Percentiles rank a stretch among this genome's conserved stretches.
Evolutionary conservation across 2,888 invertebrate species (phyloP).

Genomic region (Microctonus hyperodae): DNA sequence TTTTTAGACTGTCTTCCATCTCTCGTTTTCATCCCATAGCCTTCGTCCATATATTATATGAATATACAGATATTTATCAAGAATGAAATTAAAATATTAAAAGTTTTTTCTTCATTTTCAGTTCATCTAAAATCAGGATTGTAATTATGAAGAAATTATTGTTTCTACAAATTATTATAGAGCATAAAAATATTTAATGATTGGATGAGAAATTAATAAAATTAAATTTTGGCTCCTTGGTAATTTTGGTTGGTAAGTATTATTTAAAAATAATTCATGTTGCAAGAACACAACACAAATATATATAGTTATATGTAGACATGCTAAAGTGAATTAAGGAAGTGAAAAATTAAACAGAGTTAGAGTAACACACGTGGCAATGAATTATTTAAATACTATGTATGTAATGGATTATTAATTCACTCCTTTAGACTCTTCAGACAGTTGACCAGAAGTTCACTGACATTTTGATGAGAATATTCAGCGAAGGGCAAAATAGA

Average conservation of each 20-base stretch:
- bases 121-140: too few species aligned
- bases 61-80: too few species aligned
- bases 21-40: slow-evolving; percentile 1
- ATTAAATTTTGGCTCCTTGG: background rate
- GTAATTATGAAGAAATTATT: too few species aligned
- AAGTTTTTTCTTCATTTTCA: too few species aligned
- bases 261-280: background rate
- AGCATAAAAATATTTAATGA: too few species aligned
- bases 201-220: background rate
- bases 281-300: background rate
- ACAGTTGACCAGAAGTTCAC: slow-evolving; percentile 3
- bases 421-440: background rate
- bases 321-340: background rate
- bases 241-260: slow-evolving; percentile 15
- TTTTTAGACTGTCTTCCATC: slow-evolving; percentile 47
- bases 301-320: background rate
- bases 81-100: background rate
- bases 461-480: background rate
- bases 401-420: slow-evolving; percentile 13
- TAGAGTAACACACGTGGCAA: slow-evolving; percentile 46
- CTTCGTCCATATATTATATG: background rate
- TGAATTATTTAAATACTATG: slow-evolving; percentile 44
- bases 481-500: background rate
- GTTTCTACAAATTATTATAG: too few species aligned
- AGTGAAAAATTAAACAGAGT: slow-evolving; percentile 27